Evolutionary conservation across 2,888 invertebrate species (phyloP).

Genomic region (Omphaloscelis lunosa): DNA sequence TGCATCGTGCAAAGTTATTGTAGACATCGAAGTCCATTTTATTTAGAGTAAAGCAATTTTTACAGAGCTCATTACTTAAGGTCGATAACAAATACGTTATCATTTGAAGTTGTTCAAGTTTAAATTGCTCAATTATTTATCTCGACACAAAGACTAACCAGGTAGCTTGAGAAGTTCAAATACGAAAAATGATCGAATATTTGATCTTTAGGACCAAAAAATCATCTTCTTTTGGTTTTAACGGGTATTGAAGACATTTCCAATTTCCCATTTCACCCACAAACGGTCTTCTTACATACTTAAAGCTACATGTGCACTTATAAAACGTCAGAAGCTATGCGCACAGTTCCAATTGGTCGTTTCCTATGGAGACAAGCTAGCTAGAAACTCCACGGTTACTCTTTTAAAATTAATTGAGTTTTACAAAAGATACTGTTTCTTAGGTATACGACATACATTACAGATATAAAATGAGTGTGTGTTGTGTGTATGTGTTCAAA

Average conservation of each 20-base stretch:
- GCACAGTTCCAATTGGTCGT: not conserved
- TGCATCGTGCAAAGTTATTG: not conserved
- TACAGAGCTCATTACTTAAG: conserved; percentile 5
- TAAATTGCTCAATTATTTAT: conserved; percentile 48
- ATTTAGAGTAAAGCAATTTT: conserved; percentile 10
- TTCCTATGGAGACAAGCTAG: not conserved
- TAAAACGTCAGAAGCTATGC: not conserved
- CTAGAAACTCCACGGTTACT: not conserved
- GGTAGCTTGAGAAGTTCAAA: conserved; percentile 13
- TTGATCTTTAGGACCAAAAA: not conserved
- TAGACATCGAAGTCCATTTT: not conserved
- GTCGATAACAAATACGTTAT: conserved; percentile 30
- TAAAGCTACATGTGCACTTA: not conserved
- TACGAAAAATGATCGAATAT: not conserved
- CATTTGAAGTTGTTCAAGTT: conserved; percentile 36
- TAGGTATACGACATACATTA: not conserved
- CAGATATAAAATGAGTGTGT: not conserved
- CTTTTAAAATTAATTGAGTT: not conserved
- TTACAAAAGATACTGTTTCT: not conserved
- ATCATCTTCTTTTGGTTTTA: not conserved
- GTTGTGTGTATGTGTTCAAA: not conserved
- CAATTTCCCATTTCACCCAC: not conserved
- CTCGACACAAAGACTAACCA: not conserved
- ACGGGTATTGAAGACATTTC: too few relatives aligned
- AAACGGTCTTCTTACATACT: not conserved